These are phyloP conservation scores for Halocynthia roretzi DNA, from an alignment of 23 tunicate species.

Conservation along the genomic window DNA sequence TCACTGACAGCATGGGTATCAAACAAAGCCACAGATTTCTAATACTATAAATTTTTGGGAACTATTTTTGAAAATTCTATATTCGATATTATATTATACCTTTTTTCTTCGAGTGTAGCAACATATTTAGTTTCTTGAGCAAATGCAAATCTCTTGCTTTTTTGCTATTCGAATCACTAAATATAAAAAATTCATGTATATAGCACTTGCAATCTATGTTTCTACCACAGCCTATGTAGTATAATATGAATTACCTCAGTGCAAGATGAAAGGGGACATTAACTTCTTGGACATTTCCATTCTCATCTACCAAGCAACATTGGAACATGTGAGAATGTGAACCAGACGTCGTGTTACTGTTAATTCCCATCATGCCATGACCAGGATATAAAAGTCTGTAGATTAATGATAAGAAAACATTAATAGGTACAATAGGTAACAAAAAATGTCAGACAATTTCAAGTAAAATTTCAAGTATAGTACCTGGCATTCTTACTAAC, in stretches of 20 bases:
- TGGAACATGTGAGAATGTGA: constrained; percentile 15
- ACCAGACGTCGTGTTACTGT: background rate
- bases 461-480: background rate
- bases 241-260: constrained; percentile 36
- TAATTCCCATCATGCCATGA: constrained; percentile 52
- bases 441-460: background rate
- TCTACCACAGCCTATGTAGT: background rate
- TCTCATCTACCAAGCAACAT: constrained; percentile 61
- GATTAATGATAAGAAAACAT: background rate
- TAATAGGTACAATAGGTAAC: background rate
- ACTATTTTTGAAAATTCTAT: background rate
- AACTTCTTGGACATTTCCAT: constrained; percentile 47
- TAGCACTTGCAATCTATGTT: background rate
- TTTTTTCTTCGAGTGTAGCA: constrained; percentile 41
- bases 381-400: constrained; percentile 58
- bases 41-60: background rate
- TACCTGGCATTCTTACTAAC: constrained; percentile 71
- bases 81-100: background rate
- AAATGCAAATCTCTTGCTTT: constrained; percentile 84
- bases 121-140: constrained; percentile 48
- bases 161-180: constrained; percentile 78
- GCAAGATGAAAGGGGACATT: constrained; percentile 87
- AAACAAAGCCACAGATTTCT: background rate
- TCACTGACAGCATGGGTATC: background rate
- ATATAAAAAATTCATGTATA: background rate